Evolutionary conservation across 2,113 vertebrate species (phyloP), one percentile per base, ranked within the genome.

Genomic region (Herpetotheres cachinnans): DNA sequence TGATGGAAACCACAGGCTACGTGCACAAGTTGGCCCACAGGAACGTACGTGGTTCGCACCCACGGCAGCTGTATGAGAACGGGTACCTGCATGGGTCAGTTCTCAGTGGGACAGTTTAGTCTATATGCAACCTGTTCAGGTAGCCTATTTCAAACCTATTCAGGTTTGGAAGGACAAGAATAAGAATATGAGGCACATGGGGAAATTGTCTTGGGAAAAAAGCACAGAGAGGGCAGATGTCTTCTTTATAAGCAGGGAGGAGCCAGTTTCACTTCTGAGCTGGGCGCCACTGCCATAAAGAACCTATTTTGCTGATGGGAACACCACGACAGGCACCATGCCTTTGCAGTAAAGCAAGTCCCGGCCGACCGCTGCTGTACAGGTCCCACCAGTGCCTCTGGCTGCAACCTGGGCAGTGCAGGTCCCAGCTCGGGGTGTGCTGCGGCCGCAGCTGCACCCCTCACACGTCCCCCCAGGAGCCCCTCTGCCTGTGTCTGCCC

Each of bases 361-460:
- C 34, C 20, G 13, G 11, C 21, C 1, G 6, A 12, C 7, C 2
- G 8, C n/a, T 55, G 73, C 44, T 32, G 11, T 18, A 27, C 11
- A 52, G 30, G 62, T 81, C 44, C 59, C 80, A 65, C 6, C 4
- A 2, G 49, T 56, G 58, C 80, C 80, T 49, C 2, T 0, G n/a
- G 49, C 36, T 78, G 59, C 47, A 47, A 49, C 5, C 25, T 1
- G 11, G 44, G 58, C 27, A 76, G 13, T 2, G 4, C 47, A 24
- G 4, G 4, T 5, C 50, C 27, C 58, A 71, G 27, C 3, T 46
- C 2, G 3, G 24, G 40, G 32, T 0, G 1, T 40, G n/a, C 42
- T 9, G 13, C 26, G 58, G 69, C 30, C 7, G 4, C 27, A 49
- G 63, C 40, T 52, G 11, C 74, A 42, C 20, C 19, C 16, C 52